Conservation (phyloP, 2,797 vertebrate genomes). For the Diglossa cyanea region DNA sequence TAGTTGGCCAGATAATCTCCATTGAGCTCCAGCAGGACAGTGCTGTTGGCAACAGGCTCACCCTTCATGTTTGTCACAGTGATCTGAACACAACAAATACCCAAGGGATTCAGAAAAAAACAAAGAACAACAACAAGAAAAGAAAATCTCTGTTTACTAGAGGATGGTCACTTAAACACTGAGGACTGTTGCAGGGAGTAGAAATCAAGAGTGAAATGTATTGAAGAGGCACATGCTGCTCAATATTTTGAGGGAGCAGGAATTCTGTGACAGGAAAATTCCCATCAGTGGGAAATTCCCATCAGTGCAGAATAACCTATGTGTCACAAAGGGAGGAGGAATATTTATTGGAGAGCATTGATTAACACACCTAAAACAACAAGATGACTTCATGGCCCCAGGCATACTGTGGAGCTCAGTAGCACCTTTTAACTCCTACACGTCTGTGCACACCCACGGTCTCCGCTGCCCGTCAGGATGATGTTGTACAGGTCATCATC, state of each 20-base stretch:
- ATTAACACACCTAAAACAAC: background rate
- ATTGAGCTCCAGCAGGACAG: conserved; percentile 68
- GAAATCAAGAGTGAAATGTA: background rate
- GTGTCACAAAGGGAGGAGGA: background rate
- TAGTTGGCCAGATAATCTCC: conserved; percentile 36
- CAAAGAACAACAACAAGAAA: rapidly evolving
- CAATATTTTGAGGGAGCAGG: background rate
- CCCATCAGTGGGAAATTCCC: background rate
- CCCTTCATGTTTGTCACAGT: conserved; percentile 55
- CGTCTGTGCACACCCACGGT: background rate
- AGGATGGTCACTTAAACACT: background rate
- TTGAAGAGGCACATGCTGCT: background rate
- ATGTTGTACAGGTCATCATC: background rate
- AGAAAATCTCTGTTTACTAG: background rate
- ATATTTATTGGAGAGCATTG: background rate
- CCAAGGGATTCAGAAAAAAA: background rate
- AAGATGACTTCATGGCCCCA: background rate
- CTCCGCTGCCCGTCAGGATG: background rate
- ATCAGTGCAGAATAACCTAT: background rate
- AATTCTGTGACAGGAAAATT: background rate
- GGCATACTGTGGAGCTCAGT: background rate
- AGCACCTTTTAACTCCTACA: background rate
- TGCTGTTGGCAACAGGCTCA: conserved; percentile 39
- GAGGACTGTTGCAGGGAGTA: background rate
- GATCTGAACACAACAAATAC: conserved; percentile 64